Conservation (phyloP, 2,113 vertebrate genomes). For the Aythya baeri region DNA sequence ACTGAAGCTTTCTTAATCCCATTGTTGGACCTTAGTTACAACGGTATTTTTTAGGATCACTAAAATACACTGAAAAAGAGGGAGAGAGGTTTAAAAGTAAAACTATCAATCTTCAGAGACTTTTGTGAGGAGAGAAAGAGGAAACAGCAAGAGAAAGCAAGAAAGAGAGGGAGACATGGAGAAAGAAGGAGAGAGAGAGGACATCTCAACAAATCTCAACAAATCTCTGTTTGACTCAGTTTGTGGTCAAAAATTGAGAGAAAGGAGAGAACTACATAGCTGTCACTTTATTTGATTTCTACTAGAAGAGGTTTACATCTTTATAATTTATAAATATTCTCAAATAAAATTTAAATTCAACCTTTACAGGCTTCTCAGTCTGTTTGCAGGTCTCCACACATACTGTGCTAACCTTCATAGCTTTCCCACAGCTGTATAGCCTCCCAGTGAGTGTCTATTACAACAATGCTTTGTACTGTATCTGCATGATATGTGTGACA, state of each 20-base stretch:
- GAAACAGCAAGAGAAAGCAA: rapidly evolving
- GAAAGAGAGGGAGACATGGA: not conserved
- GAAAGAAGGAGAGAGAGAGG: not conserved
- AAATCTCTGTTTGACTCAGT: not conserved
- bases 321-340: not conserved
- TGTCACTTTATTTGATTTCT: not conserved
- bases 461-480: not conserved
- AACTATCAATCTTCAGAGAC: not conserved
- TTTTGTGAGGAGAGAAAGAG: not conserved
- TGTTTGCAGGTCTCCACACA: not conserved
- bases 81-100: not conserved
- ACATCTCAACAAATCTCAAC: not conserved
- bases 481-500: not conserved
- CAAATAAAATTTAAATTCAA: not conserved
- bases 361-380: not conserved
- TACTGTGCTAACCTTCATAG: not conserved
- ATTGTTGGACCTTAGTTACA: rapidly evolving
- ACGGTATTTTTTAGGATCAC: not conserved
- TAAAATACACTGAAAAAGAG: not conserved
- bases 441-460: not conserved
- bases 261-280: not conserved
- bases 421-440: not conserved
- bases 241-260: not conserved
- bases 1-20: not conserved
- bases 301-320: not conserved